Percentiles rank a stretch among this genome's conserved stretches.
Evolutionary conservation across 2,888 invertebrate species (phyloP).

Genomic region (Acanthococcus lagerstroemiae): DNA sequence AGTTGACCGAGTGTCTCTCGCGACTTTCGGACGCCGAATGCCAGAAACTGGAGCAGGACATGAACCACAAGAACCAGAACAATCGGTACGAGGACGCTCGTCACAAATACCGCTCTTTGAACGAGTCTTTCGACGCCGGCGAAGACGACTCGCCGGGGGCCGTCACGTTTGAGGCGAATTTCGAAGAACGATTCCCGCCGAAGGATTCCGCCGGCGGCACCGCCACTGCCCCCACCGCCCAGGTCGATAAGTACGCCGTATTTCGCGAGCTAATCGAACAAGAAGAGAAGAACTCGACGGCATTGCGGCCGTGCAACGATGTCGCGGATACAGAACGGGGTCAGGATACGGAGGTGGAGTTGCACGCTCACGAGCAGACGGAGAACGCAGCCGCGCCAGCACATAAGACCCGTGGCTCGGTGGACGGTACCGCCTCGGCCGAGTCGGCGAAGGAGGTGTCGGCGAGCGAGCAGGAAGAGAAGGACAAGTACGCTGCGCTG

Average conservation of each 20-base stretch:
- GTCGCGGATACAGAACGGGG: not conserved
- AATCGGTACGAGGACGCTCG: constrained; percentile 35
- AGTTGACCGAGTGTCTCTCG: constrained; percentile 69
- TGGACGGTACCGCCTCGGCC: not conserved
- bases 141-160: constrained; percentile 35
- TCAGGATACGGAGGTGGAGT: not conserved
- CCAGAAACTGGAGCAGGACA: constrained; percentile 21
- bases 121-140: constrained; percentile 22
- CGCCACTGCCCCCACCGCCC: constrained; percentile 44
- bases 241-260: constrained; percentile 73
- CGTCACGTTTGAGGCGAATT: constrained; percentile 45
- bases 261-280: constrained; percentile 73
- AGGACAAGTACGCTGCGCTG: constrained; percentile 66
- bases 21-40: constrained; percentile 36
- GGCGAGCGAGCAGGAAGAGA: constrained; percentile 44
- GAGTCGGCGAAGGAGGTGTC: constrained; percentile 39
- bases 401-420: no score
- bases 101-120: not conserved
- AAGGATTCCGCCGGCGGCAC: not conserved
- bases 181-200: constrained; percentile 46
- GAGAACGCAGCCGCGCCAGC: not conserved
- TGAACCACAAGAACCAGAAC: constrained; percentile 39
- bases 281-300: constrained; percentile 43
- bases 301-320: not conserved
- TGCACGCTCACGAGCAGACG: not conserved